Percentiles rank a stretch among this genome's conserved stretches.
These are phyloP conservation scores for Glaucopsyche alexis DNA, from an alignment of 2,888 invertebrate species.

Conservation along the genomic window DNA sequence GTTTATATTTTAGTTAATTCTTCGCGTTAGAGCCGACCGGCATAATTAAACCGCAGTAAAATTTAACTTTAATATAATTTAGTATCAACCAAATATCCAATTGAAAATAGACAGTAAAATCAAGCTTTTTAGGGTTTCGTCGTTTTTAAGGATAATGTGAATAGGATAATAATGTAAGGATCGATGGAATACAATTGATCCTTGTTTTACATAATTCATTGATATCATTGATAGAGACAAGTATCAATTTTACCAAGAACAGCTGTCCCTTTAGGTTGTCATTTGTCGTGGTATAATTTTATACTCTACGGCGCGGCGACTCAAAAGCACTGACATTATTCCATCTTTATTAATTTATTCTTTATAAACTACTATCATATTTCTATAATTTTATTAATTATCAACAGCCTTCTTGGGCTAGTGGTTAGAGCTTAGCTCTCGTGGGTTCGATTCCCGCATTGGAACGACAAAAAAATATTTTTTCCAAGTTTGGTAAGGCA, in stretches of 20 bases:
- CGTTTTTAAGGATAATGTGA: no score
- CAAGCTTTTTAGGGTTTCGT: no score
- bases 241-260: neutral
- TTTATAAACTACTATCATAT: neutral
- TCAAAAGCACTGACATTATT: neutral
- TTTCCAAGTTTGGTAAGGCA: no score
- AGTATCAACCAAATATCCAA: neutral
- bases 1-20: slow-evolving; percentile 28
- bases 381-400: no score
- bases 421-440: no score
- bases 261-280: neutral
- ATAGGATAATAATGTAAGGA: no score
- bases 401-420: no score
- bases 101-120: neutral
- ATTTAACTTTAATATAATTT: neutral
- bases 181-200: neutral
- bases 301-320: neutral
- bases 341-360: neutral
- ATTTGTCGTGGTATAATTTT: neutral
- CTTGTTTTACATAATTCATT: slow-evolving; percentile 7
- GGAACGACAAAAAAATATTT: no score
- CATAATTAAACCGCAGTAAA: slow-evolving; percentile 26
- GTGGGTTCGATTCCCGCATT: no score
- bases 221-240: neutral
- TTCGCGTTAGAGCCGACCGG: slow-evolving; percentile 14